A percentile compares a stretch with the other conserved stretches of the same genome.
Conservation (phyloP, 2,888 invertebrate species). For the Cataglyphis cursor region DNA sequence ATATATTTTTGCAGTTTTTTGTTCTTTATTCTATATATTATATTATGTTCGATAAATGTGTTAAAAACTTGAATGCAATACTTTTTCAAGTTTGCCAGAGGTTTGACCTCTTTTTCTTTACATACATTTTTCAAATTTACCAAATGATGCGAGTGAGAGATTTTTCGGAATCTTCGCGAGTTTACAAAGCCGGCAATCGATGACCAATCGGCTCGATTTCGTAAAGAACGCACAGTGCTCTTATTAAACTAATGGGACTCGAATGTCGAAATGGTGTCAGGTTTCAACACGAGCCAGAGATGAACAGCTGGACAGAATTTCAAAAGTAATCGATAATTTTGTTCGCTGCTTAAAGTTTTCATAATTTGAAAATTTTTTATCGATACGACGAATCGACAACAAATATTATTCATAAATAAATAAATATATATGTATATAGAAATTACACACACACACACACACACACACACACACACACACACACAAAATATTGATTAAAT, state of each 20-base stretch:
- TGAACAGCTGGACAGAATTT: conserved; percentile 74
- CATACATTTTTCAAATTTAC: neutral
- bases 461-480: neutral
- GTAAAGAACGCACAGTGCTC: conserved; percentile 76
- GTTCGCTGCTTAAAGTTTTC: conserved; percentile 40
- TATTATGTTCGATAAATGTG: neutral
- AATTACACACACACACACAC: neutral
- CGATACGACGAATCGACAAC: neutral
- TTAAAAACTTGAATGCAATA: neutral
- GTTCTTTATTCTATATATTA: neutral
- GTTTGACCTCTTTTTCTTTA: neutral
- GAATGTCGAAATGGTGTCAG: conserved; percentile 74
- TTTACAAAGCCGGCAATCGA: conserved; percentile 58
- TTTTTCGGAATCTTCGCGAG: conserved; percentile 14
- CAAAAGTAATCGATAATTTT: conserved; percentile 72
- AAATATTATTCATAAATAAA: conserved; percentile 3
- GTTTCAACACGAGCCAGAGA: conserved; percentile 74
- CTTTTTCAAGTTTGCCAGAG: neutral
- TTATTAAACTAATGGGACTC: conserved; percentile 78
- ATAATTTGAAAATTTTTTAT: neutral
- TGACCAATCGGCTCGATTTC: conserved; percentile 68
- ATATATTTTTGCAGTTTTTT: neutral
- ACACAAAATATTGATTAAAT: neutral
- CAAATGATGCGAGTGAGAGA: neutral
- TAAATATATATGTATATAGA: neutral